These are phyloP conservation scores for Melinopterus prodromus DNA, from an alignment of 2,888 invertebrate species.

Conservation along the genomic window DNA sequence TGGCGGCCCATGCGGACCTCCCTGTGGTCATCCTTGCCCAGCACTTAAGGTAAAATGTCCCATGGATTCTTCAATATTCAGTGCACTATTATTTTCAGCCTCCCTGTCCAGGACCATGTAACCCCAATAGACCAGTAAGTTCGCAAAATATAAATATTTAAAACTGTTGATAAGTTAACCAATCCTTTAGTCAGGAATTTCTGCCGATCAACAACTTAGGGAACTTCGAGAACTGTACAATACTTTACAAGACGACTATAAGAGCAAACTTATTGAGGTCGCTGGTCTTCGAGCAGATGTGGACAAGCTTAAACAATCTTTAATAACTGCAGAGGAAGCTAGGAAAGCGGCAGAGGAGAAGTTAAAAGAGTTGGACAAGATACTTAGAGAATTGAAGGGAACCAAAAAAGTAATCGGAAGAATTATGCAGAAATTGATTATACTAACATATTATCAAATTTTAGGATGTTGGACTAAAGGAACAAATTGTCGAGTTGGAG, in stretches of 20 bases:
- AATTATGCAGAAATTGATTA: neutral
- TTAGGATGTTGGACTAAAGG: slow-evolving; percentile 63
- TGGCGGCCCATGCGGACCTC: slow-evolving; percentile 13
- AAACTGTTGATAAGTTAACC: slow-evolving; percentile 6
- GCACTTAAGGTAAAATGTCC: slow-evolving; percentile 16
- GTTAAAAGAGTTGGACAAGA: slow-evolving; percentile 66
- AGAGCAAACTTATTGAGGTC: slow-evolving; percentile 74
- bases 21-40: slow-evolving; percentile 31
- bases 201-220: slow-evolving; percentile 66
- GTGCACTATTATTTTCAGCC: slow-evolving; percentile 29
- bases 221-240: slow-evolving; percentile 69
- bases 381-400: slow-evolving; percentile 58
- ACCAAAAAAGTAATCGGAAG: slow-evolving; percentile 52
- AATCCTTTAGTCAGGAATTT: slow-evolving; percentile 41
- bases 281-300: slow-evolving; percentile 63
- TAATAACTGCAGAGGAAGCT: slow-evolving; percentile 57
- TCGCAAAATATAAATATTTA: neutral
- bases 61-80: neutral
- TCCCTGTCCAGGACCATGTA: slow-evolving; percentile 51
- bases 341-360: slow-evolving; percentile 69
- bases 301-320: slow-evolving; percentile 61
- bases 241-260: slow-evolving; percentile 73
- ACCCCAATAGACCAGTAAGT: slow-evolving; percentile 49
- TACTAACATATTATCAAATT: slow-evolving; percentile 26
- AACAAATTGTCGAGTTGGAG: slow-evolving; percentile 70